Percentiles rank a stretch among this genome's conserved stretches.
phyloP scores from a whole-genome alignment of 2,797 vertebrate genomes.

The Lutjanus argentimaculatus region DNA sequence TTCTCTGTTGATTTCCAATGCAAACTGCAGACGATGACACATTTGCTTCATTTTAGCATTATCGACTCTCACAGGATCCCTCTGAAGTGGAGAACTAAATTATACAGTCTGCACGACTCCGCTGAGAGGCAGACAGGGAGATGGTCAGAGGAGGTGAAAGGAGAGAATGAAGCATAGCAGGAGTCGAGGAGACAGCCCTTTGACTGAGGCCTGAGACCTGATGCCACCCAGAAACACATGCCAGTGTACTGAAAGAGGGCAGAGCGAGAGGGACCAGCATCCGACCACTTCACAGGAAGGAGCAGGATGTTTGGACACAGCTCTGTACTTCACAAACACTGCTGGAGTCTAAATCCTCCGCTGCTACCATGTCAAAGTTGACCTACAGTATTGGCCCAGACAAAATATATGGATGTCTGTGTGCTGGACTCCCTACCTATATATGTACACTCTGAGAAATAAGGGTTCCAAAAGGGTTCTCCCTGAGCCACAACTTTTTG shows the following conservation, averaged over 20 bases:
- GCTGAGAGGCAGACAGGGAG: conserved; percentile 34
- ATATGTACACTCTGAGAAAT: conserved; percentile 42
- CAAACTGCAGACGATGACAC: conserved; percentile 60
- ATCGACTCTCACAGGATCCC: conserved; percentile 48
- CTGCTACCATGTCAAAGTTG: conserved; percentile 77
- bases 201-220: conserved; percentile 67
- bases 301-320: conserved; percentile 84
- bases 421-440: conserved; percentile 64
- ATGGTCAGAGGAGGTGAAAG: conserved; percentile 57
- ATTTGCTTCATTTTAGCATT: conserved; percentile 57
- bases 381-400: conserved; percentile 72
- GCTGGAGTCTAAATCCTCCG: conserved; percentile 78
- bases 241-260: conserved; percentile 69
- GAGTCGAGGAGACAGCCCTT: conserved; percentile 59
- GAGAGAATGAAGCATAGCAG: conserved; percentile 44
- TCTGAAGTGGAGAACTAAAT: conserved; percentile 43
- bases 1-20: conserved; percentile 52
- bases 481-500: too few relatives aligned
- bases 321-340: conserved; percentile 83
- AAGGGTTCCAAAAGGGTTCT: too few relatives aligned
- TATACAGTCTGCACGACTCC: conserved; percentile 36
- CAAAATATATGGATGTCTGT: conserved; percentile 80
- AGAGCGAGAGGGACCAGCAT: conserved; percentile 73
- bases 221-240: conserved; percentile 84
- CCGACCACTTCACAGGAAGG: conserved; percentile 84